Evolutionary conservation across 2,797 vertebrate genomes (phyloP), one percentile per base, ranked within the genome.

Genomic region (Myotis pilosus): DNA sequence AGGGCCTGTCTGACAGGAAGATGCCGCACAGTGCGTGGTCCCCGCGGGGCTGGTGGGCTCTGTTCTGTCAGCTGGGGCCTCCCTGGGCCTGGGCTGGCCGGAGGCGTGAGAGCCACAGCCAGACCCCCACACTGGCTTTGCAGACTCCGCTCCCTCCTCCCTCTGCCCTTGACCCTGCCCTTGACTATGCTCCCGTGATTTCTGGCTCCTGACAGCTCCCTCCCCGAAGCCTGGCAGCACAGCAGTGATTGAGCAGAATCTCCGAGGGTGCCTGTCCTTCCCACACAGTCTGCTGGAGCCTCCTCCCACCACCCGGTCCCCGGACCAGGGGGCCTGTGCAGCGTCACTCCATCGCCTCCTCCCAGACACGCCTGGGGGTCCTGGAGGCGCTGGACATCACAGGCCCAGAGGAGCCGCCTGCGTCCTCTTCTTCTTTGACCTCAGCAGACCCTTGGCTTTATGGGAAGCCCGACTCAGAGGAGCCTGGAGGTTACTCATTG

Each of bases 1-100:
- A 0, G 12, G 30, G 4, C 22, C 41, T 5, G 0, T 47, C 38
- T 2, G 6, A 30, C 64, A 36, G 2, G 8, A 53, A 19, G 51
- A 19, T 20, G 51, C 51, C 51, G 55, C 36, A 8, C 2, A 2
- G 51, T 53, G 12, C 11, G 15, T 12, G 47, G 20, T 20, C 8
- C 36, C 55, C 68, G 23, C 12, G 16, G 75, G 6, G 9, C 4
- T 22, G 53, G 23, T 3, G 15, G 36, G 28, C 8, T 11, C 1
- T 4, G 7, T 25, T 22, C 20, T 55, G 53, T 55, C 53, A 19
- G 20, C 23, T 22, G 22, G 55, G 23, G 57, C n/a, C n/a, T 44
- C 4, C 15, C 22, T 5, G 60, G 41, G 30, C 53, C 89, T 28
- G 53, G 13, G 22, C 25, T 33, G 30, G 15, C 47, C 49, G 0